Conservation (phyloP, 2,888 invertebrate species). For the Noctua janthina region DNA sequence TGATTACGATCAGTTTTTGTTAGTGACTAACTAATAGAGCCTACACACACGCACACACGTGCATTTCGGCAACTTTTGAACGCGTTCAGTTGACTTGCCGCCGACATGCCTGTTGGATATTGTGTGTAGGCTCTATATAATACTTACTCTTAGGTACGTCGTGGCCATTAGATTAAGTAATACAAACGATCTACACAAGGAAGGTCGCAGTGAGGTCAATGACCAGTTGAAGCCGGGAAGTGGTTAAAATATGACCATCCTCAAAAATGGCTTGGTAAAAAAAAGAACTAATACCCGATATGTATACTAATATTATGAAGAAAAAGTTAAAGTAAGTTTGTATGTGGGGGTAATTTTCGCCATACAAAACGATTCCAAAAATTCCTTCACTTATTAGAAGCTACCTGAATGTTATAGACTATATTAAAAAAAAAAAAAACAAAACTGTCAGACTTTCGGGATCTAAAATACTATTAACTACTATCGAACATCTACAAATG, state of each 20-base stretch:
- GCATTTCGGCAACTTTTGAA: background rate
- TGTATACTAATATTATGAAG: no score
- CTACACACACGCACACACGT: background rate
- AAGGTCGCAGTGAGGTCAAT: background rate
- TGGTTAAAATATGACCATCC: background rate
- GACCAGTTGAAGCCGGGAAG: background rate
- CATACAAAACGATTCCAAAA: background rate
- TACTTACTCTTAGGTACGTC: background rate
- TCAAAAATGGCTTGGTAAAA: background rate
- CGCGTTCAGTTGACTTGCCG: background rate
- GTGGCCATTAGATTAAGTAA: background rate
- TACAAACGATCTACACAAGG: background rate
- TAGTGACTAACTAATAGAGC: background rate
- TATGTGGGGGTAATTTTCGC: background rate
- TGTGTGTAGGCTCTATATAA: background rate
- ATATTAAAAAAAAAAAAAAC: no score
- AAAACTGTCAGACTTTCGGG: no score
- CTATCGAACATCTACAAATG: no score
- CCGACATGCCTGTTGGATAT: background rate
- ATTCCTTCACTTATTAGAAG: background rate
- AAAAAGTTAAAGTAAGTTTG: no score
- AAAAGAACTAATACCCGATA: background rate
- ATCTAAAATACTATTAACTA: no score
- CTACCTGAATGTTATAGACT: no score
- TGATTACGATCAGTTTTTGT: no score